Base-by-base conservation (phyloP, 2,888 invertebrate genomes). In the Drosophila paranaensis region DNA sequence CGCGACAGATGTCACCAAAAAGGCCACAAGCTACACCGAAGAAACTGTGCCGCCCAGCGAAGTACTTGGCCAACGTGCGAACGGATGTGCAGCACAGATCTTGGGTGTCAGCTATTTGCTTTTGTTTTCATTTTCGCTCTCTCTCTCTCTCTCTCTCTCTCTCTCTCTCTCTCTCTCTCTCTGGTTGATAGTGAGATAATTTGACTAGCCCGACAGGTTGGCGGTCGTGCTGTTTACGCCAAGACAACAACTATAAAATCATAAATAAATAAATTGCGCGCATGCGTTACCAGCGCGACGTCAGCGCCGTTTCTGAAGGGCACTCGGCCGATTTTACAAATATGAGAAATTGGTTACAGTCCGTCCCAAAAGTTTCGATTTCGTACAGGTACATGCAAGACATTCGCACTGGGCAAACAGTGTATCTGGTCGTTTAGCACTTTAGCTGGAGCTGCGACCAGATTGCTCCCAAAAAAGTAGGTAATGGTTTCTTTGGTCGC, bases 261-360 rank as follows among this genome's bases (percentile, higher is more conserved):
- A 73, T 81, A 86, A 79, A 71, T 79, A 88, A 84, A 88, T 83
- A 89, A 85, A 87, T 81, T 86, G 79, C 83, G 71, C 71, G 89
- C 87, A 86, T 86, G 89, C 82, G 87, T 84, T 83, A 66, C 50
- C 48, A 60, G 30, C 60, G 45, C 65, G 56, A 42, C 45, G 51
- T 61, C 72, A 53, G 65, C 62, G 66, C 46, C 68, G 67, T 65
- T 73, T 58, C 46, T 71, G 89, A 84, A 84, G 84, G 84, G 89
- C 84, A 71, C 64, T 55, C 70, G 66, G 58, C 46, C 78, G 69
- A 80, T 73, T 69, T 79, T 73, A 75, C 60, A 75, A 60, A 79
- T 79, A 63, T 79, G 81, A 60, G 77, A 80, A 80, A 79, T 79
- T 79, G 62, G 77, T 70, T 65, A 79, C 81, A 70, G 53, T 79